phyloP scores from a whole-genome alignment of 2,888 invertebrate genomes.

The Bombylius discolor region DNA sequence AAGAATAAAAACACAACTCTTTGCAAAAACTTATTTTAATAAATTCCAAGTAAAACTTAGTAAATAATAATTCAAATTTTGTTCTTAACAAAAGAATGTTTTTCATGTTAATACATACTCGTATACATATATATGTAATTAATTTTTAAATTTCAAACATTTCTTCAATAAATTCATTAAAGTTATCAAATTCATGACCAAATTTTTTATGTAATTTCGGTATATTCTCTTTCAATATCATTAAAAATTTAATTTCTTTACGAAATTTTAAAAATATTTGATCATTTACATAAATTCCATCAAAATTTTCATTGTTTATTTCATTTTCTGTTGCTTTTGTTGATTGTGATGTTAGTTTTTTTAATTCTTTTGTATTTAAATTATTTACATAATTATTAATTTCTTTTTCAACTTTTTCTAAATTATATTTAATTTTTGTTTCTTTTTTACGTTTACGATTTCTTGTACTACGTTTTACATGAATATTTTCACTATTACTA shows the following conservation, averaged over 20 bases:
- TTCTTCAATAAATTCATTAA: slow-evolving; percentile 13
- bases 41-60: no score
- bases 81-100: no score
- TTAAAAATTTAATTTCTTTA: slow-evolving; percentile 20
- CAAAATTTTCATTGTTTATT: slow-evolving; percentile 21
- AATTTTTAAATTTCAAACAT: neutral
- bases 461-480: neutral
- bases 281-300: slow-evolving; percentile 20
- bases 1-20: no score
- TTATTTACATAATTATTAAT: slow-evolving; percentile 15
- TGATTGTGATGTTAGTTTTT: slow-evolving; percentile 15
- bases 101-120: no score
- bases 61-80: no score
- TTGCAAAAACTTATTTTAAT: no score
- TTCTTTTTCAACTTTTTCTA: slow-evolving; percentile 18
- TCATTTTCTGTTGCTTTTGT: slow-evolving; percentile 10
- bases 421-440: slow-evolving; percentile 8
- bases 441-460: neutral
- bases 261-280: slow-evolving; percentile 19
- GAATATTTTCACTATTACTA: neutral
- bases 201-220: slow-evolving; percentile 12
- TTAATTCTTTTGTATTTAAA: slow-evolving; percentile 15
- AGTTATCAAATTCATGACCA: slow-evolving; percentile 16
- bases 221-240: slow-evolving; percentile 18
- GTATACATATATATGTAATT: no score